These are phyloP conservation scores for Drosophila greeni DNA, from an alignment of 2,888 invertebrate species.

Conservation along the genomic window DNA sequence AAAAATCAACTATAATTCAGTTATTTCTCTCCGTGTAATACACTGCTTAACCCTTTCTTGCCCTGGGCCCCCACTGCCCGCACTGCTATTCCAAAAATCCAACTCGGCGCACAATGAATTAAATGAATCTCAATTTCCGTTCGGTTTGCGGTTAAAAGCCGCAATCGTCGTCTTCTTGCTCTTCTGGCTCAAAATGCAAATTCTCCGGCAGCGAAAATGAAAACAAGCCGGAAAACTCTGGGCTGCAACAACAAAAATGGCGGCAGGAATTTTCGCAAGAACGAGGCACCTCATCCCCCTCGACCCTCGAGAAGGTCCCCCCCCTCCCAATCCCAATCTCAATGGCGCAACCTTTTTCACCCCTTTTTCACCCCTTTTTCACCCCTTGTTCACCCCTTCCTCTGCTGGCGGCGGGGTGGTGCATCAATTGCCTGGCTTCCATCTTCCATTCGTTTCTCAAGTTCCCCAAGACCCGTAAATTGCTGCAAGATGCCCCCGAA, in stretches of 20 bases:
- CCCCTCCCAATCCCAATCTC: background rate
- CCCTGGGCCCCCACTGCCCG: background rate
- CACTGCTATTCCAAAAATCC: slow-evolving; percentile 13
- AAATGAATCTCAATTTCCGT: slow-evolving; percentile 75
- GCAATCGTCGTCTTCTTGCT: slow-evolving; percentile 48
- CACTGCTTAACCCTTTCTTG: slow-evolving; percentile 45
- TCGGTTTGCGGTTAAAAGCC: slow-evolving; percentile 74
- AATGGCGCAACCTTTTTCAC: slow-evolving; percentile 10
- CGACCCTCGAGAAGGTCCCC: background rate
- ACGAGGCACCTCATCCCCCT: background rate
- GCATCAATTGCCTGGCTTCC: slow-evolving; percentile 58
- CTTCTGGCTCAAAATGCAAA: slow-evolving; percentile 59
- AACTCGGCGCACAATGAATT: slow-evolving; percentile 63
- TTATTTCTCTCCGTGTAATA: slow-evolving; percentile 2
- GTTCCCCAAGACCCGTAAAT: slow-evolving; percentile 62
- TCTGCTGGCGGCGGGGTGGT: slow-evolving; percentile 19
- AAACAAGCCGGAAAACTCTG: slow-evolving; percentile 63
- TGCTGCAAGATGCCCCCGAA: slow-evolving; percentile 66
- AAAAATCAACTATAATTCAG: no score
- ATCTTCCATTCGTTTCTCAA: slow-evolving; percentile 36
- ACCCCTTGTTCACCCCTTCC: no score
- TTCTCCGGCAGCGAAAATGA: slow-evolving; percentile 58
- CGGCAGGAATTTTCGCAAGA: slow-evolving; percentile 14
- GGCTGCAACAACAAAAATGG: slow-evolving; percentile 31
- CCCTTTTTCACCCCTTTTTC: slow-evolving; percentile 3